Base-by-base conservation (phyloP, 2,113 vertebrate species). In the Jaculus jaculus region DNA sequence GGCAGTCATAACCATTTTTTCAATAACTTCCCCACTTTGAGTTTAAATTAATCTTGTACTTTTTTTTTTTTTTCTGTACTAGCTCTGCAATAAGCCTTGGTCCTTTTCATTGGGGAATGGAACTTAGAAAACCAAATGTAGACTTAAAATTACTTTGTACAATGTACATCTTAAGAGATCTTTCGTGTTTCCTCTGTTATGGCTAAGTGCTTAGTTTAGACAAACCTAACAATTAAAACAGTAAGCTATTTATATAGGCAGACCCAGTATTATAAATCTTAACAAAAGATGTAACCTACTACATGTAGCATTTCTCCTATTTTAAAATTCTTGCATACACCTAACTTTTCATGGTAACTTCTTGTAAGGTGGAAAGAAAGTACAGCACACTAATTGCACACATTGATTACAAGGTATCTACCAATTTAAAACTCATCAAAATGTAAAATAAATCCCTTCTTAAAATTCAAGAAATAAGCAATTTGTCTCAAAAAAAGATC, bases 401-500 rank as follows among this genome's bases (percentile, higher is more conserved):
- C 37, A 86, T 37, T 96, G 87, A 93, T 93, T 92, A 88, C 61
- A 95, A 93, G 34, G 7, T 42, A 85, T 78, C 65, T 60, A 71
- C 47, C 74, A 74, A 77, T 90, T 93, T 93, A 37, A 68, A 93
- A 94, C 82, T 81, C 78, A 92, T 95, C 58, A 95, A 79, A 54
- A 92, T 86, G 30, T 90, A 61, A 85, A 94, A 84, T 15, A 79
- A 68, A 84, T 89, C 87, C 20, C 71, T 90, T 93, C 16, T 92
- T 79, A 83, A 65, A 88, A 94, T 95, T 69, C 95, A 92, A 74
- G 89, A 96, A 94, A 92, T 79, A 93, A 94, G 74, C 12, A 79
- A 82, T 96, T 94, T 95, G 34, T 68, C 74, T 96, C 71, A 96
- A 89, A 96, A 89, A 95, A 92, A 92, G 68, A 86, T 84, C 51